Base-by-base conservation (phyloP, 53 echinoderm and acorn worm species). In the Apostichopus leukothele region DNA sequence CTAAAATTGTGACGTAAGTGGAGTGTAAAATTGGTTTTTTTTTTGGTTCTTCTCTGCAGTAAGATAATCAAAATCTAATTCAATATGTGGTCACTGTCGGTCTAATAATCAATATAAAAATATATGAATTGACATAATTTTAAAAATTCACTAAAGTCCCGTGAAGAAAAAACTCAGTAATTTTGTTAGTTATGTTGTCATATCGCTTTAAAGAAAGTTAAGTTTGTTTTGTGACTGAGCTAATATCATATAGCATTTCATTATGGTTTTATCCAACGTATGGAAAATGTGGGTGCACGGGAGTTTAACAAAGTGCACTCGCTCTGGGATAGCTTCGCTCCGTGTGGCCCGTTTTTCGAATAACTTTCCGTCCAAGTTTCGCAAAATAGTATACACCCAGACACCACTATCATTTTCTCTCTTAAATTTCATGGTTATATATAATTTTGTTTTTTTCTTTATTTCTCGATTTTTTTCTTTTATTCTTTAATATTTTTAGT, bases 251-350 rank as follows among this genome's bases (percentile, higher is more conserved):
- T 60, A 81, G n/a, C 57, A 59, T 55, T 81, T 81, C 54, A 54
- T 81, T 81, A 81, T 55, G 22, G 23, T 81, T 81, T 23, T 7
- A 39, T 59, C 54, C 81, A 81, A 5, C 18, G 81, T 12, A 22
- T 51, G 19, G 60, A 21, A 81, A 81, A 11, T 19, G 25, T 14
- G 81, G 59, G 81, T 81, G 81, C 81, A 59, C 23, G 20, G 81
- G 23, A 81, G 81, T 81, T 81, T 55, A 81, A 81, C 81, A 81
- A 81, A 81, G 81, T 81, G 21, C 81, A 81, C 54, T 81, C 81
- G 81, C 81, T 81, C 54, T 81, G 81, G 81, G 81, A 81, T 53
- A 59, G 81, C 23, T 23, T 54, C 81, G 19, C 54, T 81, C 54
- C 81, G 81, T 81, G 81, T 81, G 81, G 81, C 81, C 81, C 59